Evolutionary conservation across 1,140 invertebrate species (phyloP).

Genomic region (Chionoecetes opilio): DNA sequence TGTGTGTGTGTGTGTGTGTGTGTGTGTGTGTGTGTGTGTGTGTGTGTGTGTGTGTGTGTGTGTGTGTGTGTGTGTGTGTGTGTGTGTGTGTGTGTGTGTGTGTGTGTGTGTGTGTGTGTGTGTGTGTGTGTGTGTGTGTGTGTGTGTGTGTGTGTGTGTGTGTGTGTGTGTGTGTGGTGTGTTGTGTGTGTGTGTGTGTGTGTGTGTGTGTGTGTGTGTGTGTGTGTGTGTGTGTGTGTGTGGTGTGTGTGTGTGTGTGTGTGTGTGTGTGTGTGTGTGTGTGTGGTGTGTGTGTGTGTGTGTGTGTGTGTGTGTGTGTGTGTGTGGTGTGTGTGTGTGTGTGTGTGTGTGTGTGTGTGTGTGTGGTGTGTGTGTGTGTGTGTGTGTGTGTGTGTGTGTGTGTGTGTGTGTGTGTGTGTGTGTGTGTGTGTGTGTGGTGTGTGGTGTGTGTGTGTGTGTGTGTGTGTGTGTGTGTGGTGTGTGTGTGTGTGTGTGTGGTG

Average conservation of each 20-base stretch:
- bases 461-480: constrained; percentile 61
- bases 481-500: constrained; percentile 65
- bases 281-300: constrained; percentile 40
- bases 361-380: no score
- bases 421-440: constrained; percentile 65
- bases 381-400: constrained; percentile 30
- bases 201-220: no score
- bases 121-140: constrained; percentile 34
- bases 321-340: constrained; percentile 62
- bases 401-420: constrained; percentile 62
- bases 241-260: constrained; percentile 65
- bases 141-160: constrained; percentile 61
- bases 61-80: not conserved
- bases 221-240: constrained; percentile 41
- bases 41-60: constrained; percentile 25
- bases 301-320: constrained; percentile 65
- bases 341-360: constrained; percentile 41
- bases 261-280: constrained; percentile 62
- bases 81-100: constrained; percentile 62
- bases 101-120: constrained; percentile 65
- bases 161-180: constrained; percentile 65
- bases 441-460: constrained; percentile 34
- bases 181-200: constrained; percentile 47
- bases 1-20: constrained; percentile 65
- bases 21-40: constrained; percentile 61